These are phyloP conservation scores for Scaptomyza hsui DNA, from an alignment of 1,140 invertebrate species.

Conservation along the genomic window DNA sequence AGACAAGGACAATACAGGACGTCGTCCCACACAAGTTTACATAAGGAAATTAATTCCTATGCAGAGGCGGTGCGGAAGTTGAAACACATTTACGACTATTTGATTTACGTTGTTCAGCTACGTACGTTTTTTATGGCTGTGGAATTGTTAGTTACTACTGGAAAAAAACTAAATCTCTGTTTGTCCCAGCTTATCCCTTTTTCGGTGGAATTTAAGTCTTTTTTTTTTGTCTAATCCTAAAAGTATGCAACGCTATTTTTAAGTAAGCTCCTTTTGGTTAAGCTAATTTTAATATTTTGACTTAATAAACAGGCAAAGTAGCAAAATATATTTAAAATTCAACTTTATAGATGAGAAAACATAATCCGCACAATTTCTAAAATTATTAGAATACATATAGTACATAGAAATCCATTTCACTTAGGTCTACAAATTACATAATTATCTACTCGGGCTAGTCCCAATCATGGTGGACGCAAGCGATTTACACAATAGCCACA, in stretches of 20 bases:
- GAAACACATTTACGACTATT: constrained; percentile 4
- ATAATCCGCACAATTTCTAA: constrained; percentile 20
- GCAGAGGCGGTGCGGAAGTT: constrained; percentile 14
- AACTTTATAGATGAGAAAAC: constrained; percentile 10
- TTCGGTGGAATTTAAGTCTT: background rate
- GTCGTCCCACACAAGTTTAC: constrained; percentile 21
- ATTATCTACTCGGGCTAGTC: background rate
- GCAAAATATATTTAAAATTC: background rate
- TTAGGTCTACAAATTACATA: constrained; percentile 3
- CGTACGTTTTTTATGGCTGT: background rate
- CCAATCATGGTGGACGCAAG: constrained; percentile 14
- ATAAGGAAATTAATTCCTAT: background rate
- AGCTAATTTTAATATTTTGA: no score
- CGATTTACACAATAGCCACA: constrained; percentile 25
- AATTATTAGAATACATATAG: constrained; percentile 23
- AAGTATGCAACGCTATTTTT: constrained; percentile 7
- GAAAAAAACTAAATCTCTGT: background rate
- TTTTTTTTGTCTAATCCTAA: no score
- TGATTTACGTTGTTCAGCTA: constrained; percentile 2
- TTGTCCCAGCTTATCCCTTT: background rate
- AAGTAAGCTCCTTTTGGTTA: no score
- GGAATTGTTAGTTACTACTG: background rate
- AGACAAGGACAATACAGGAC: background rate
- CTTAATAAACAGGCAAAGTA: no score
- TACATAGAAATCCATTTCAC: constrained; percentile 25